phyloP scores from a whole-genome alignment of 1,140 invertebrate genomes.

The Copidosoma floridanum region DNA sequence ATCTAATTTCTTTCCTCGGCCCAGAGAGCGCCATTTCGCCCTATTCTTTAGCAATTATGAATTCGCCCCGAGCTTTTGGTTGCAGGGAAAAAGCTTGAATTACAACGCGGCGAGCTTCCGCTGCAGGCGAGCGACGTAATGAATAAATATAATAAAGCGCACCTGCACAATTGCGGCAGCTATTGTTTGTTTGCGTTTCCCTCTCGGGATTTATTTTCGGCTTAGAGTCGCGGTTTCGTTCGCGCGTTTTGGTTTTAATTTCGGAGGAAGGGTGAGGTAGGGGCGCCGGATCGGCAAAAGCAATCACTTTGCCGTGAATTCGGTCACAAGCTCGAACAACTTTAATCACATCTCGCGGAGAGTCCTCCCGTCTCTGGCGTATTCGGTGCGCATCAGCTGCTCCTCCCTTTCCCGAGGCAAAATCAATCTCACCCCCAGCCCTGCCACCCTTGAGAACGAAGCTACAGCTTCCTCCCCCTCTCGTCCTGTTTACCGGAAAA shows the following conservation, averaged over 20 bases:
- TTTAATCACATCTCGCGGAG: constrained; percentile 9
- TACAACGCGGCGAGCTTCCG: background rate
- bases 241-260: too few relatives aligned
- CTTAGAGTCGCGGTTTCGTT: too few relatives aligned
- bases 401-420: constrained; percentile 30
- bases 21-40: constrained; percentile 9
- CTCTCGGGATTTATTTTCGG: too few relatives aligned
- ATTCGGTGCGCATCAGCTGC: background rate
- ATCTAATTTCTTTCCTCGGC: constrained; percentile 29
- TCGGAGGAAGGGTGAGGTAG: too few relatives aligned
- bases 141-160: constrained; percentile 31
- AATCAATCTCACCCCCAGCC: constrained; percentile 42
- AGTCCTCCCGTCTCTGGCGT: background rate
- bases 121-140: constrained; percentile 12
- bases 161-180: constrained; percentile 24
- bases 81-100: constrained; percentile 6
- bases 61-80: background rate
- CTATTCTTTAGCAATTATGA: constrained; percentile 31
- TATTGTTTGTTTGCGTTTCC: constrained; percentile 27
- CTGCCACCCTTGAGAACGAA: background rate
- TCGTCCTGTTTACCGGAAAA: constrained; percentile 11
- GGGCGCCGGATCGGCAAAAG: constrained; percentile 20
- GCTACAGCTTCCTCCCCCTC: background rate
- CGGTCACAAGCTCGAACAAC: constrained; percentile 13
- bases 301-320: constrained; percentile 17